phyloP scores from a whole-genome alignment of 2,888 invertebrate genomes.

The Cephus pygmeus region DNA sequence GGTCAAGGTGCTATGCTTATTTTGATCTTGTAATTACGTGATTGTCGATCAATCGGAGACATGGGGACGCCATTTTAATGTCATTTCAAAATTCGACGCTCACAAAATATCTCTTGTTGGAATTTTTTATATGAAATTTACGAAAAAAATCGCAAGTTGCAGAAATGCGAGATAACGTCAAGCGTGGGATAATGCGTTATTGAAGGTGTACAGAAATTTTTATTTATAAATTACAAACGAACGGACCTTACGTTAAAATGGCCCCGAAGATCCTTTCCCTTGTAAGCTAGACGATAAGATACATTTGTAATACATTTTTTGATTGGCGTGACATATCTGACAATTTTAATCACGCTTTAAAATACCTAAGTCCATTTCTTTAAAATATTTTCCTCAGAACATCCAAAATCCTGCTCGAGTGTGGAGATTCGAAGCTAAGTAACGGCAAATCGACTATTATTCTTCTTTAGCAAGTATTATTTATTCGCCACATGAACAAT shows the following conservation, averaged over 20 bases:
- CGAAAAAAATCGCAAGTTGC: not conserved
- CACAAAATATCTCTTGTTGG: not conserved
- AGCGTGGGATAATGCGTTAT: not conserved
- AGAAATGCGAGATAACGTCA: not conserved
- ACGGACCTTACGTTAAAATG: not conserved
- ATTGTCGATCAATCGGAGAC: not conserved
- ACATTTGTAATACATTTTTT: slow-evolving; percentile 33
- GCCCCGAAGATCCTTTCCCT: slow-evolving; percentile 11
- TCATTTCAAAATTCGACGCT: not conserved
- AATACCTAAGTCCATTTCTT: not conserved
- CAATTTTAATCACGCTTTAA: not conserved
- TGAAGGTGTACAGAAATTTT: not conserved
- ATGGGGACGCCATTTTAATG: not conserved
- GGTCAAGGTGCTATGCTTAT: not conserved
- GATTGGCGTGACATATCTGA: slow-evolving; percentile 27
- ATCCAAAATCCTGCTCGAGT: not conserved
- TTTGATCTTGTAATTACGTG: not conserved
- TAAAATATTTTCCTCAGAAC: not conserved
- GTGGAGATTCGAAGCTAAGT: not conserved
- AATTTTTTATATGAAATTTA: not conserved
- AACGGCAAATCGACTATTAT: not conserved
- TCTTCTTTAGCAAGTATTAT: not conserved
- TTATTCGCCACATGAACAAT: not conserved
- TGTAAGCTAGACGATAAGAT: slow-evolving; percentile 26
- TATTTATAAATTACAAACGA: not conserved